Evolutionary conservation across 2,113 vertebrate genomes (phyloP).

Genomic region (Apodemus sylvaticus): DNA sequence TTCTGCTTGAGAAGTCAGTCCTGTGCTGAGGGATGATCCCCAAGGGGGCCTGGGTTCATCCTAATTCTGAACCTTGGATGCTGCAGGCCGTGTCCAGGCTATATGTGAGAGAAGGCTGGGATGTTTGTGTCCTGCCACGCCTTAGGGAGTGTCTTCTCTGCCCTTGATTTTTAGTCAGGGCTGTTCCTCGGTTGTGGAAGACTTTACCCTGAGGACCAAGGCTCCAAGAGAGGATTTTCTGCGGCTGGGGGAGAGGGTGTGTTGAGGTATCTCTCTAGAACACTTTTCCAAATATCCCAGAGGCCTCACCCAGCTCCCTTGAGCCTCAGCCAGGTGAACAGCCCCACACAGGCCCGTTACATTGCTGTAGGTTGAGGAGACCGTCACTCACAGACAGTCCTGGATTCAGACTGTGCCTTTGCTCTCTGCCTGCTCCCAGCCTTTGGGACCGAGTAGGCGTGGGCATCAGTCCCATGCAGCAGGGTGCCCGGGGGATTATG

Average conservation of each 20-base stretch:
- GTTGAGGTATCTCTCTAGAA: background rate
- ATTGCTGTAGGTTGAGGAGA: background rate
- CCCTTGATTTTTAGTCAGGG: background rate
- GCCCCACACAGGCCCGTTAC: background rate
- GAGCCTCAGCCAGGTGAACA: background rate
- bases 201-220: background rate
- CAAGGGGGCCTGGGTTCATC: background rate
- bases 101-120: accelerated
- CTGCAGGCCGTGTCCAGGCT: accelerated
- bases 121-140: background rate
- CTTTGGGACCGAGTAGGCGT: background rate
- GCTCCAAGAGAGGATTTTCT: background rate
- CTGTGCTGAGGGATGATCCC: background rate
- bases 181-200: background rate
- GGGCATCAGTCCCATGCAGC: background rate
- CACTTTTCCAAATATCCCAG: background rate
- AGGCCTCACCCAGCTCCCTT: background rate
- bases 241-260: background rate
- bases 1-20: background rate
- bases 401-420: background rate
- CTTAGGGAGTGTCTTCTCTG: background rate
- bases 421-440: background rate
- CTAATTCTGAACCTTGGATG: background rate
- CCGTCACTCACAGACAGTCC: background rate
- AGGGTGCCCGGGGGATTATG: background rate